Evolutionary conservation across 1,140 invertebrate species (phyloP).

Genomic region (Steinernema feltiae): DNA sequence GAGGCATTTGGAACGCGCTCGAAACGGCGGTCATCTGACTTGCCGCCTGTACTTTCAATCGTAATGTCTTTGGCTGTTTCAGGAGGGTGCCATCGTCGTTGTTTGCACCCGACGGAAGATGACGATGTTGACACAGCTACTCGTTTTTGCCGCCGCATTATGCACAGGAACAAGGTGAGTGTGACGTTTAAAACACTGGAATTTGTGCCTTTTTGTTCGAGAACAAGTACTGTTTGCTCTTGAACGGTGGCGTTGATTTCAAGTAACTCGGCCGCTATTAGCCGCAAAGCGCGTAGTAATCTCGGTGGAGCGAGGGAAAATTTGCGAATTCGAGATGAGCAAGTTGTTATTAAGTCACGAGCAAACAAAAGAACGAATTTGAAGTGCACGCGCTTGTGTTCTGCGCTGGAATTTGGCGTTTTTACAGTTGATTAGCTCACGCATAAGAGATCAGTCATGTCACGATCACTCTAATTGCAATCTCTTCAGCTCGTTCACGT

Average conservation of each 20-base stretch:
- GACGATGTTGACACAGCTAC: constrained; percentile 4
- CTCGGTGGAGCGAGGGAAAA: no score
- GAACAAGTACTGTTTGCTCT: neutral
- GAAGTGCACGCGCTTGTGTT: neutral
- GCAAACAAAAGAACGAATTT: neutral
- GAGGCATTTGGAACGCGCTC: no score
- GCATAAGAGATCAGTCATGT: neutral
- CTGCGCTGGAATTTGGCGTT: neutral
- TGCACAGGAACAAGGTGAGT: neutral
- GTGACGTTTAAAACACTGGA: no score
- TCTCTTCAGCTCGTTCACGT: constrained; percentile 19
- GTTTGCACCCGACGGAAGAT: neutral
- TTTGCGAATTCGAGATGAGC: neutral
- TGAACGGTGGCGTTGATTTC: no score
- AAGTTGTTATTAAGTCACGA: neutral
- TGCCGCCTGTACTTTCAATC: neutral
- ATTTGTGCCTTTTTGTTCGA: neutral
- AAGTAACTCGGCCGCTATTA: no score
- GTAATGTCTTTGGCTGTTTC: neutral
- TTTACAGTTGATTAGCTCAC: neutral
- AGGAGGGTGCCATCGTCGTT: neutral
- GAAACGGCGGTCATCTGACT: neutral
- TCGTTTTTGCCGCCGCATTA: constrained; percentile 6
- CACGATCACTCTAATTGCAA: no score
- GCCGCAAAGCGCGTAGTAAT: neutral